A percentile compares a stretch with the other conserved stretches of the same genome.
Evolutionary conservation across 2,797 vertebrate species (phyloP).

Genomic region (Sparidentex hasta): DNA sequence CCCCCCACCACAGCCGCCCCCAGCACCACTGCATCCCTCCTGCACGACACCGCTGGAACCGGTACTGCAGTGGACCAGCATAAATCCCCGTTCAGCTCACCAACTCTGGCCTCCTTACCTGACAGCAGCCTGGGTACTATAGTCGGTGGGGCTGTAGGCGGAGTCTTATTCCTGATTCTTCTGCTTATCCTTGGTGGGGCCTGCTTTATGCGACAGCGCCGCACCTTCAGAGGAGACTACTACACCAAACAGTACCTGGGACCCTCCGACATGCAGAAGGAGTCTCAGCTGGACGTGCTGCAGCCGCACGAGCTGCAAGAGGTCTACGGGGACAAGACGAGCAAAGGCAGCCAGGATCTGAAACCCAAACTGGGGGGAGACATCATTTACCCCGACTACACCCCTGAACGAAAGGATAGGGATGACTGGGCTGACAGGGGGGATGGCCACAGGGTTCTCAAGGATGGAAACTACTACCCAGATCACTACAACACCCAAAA

Average conservation of each 20-base stretch:
- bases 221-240: constrained; percentile 98
- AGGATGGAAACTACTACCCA: constrained; percentile 83
- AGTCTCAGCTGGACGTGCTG: constrained; percentile 96
- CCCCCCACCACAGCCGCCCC: constrained; percentile 92
- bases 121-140: constrained; percentile 92
- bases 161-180: constrained; percentile 92
- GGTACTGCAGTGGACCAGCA: constrained; percentile 86
- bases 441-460: constrained; percentile 84
- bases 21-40: constrained; percentile 86
- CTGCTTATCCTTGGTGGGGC: constrained; percentile 88
- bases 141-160: constrained; percentile 92
- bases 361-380: constrained; percentile 86
- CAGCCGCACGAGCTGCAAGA: constrained; percentile 95
- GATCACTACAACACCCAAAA: constrained; percentile 86
- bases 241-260: constrained; percentile 99
- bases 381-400: constrained; percentile 94
- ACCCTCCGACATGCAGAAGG: constrained; percentile 97
- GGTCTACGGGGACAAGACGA: constrained; percentile 86
- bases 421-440: constrained; percentile 93
- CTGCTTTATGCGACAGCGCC: constrained; percentile 92
- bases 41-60: constrained; percentile 83
- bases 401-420: constrained; percentile 90
- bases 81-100: constrained; percentile 87
- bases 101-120: constrained; percentile 89
- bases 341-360: constrained; percentile 86